Evolutionary conservation across 1,140 invertebrate species (phyloP), one percentile per base, ranked within the genome.

Genomic region (Achatina immaculata): DNA sequence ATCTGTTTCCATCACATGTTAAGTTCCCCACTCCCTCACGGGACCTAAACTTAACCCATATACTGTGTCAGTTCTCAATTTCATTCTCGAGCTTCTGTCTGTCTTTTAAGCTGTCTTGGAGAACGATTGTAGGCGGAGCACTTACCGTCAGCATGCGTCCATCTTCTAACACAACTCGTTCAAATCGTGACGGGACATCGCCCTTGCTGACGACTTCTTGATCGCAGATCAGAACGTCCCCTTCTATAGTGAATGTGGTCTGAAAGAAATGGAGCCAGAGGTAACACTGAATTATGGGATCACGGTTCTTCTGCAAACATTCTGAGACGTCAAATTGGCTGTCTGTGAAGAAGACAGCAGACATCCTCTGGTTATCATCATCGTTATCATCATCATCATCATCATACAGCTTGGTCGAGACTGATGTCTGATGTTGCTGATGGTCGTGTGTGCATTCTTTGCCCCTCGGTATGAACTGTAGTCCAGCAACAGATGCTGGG

Each of bases 241-340:
- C 88, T 78, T 90, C 88, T 55, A 89, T 51, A 16, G 71, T 84
- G 48, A 89, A 86, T 0, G 84, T 85, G 28, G 86, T 86, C 89
- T 90, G 87, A 68, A 86, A 36, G 42, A 55, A 28, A 76, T 21
- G 48, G 48, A 24, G 48, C 24, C 48, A 51, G 48, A 24, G 48
- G 48, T 11, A 51, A 24, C 48, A 24, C 48, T 24, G 48, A 11
- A 24, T 11, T 11, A 24, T 24, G 48, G 24, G 48, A 51, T 11
- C 11, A 24, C 11, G 48, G 24, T 11, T 51, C 24, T 14, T 14
- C 48, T 51, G 48, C 48, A 51, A 51, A 51, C 11, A 21, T 24
- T 14, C 21, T 40, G 74, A 43, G 6, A 31, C 42, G 14, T 34
- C 24, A 68, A 21, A 28, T 9, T 21, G 28, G 4, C 4, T 21